phyloP scores from a whole-genome alignment of 2,888 invertebrate genomes.

The Agrochola lota region DNA sequence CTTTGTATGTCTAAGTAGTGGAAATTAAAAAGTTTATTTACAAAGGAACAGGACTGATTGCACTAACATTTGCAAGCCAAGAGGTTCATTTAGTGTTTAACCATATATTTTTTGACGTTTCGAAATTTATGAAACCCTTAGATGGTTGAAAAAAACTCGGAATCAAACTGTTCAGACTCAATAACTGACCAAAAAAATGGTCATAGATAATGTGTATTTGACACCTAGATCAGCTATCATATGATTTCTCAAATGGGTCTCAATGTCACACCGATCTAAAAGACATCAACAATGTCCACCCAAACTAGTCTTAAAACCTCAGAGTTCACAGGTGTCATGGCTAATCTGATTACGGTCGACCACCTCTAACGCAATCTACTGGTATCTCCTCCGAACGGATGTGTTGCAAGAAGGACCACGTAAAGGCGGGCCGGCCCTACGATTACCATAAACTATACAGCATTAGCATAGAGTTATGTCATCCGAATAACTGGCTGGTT shows the following conservation, averaged over 20 bases:
- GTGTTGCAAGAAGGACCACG: slow-evolving; percentile 55
- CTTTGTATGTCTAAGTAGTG: not conserved
- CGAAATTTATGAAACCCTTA: not conserved
- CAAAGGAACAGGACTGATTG: not conserved
- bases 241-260: not conserved
- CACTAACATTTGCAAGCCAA: not conserved
- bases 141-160: not conserved
- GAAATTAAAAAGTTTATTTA: not conserved
- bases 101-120: not conserved
- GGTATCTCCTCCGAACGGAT: slow-evolving; percentile 45
- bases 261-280: not conserved
- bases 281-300: not conserved
- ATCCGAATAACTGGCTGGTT: slow-evolving; percentile 57
- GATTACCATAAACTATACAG: slow-evolving; percentile 57
- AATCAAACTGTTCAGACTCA: not conserved
- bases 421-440: slow-evolving; percentile 57
- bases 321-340: slow-evolving; percentile 52
- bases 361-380: slow-evolving; percentile 35
- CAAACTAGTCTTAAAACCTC: not conserved
- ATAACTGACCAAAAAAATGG: not conserved
- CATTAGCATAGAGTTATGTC: slow-evolving; percentile 63
- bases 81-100: not conserved
- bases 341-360: slow-evolving; percentile 39
- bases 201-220: not conserved
- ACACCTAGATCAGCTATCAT: not conserved